Evolutionary conservation across 2,888 invertebrate genomes (phyloP), one percentile per base, ranked within the genome.

Genomic region (Drosophila ustulata): DNA sequence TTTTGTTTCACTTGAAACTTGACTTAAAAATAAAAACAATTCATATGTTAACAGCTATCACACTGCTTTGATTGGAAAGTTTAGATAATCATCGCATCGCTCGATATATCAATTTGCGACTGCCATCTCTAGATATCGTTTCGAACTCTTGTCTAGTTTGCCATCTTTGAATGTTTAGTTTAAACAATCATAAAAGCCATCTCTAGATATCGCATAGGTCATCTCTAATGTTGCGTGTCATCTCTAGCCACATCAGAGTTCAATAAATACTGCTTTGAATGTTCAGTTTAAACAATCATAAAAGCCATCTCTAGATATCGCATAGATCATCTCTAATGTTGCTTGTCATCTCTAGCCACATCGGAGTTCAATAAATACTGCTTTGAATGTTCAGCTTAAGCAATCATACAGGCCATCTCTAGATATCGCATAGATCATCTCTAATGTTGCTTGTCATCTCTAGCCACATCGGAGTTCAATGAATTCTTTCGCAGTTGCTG

Each of bases 311-410:
- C 32, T 32, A 9, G 32, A 32, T 32, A 9, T 32, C 6, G 6
- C 3, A 32, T 13, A 6, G 39, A 11, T 52, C 51, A 52, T 45
- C n/a, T 32, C 32, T 32, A 45, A 5, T 9, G 7, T 32, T 4
- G 18, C n/a, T 18, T 41, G 9, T 7, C 57, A 59, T 30, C 57
- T 25, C 49, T 57, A n/a, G 23, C n/a, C 2, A 30, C 11, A 6
- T 32, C 39, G 47, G 13, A 61, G 51, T 65, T 70, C 53, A 65
- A 70, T 74, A 50, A 62, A 45, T 56, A 55, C 58, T 51, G 18
- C 18, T 18, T 18, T 18, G 1, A 18, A 18, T 18, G 18, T 18
- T 18, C 2, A 18, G 18, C 2, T 18, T 18, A 18, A 28, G 0
- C 4, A 28, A 28, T 28, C 4, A 28, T 1, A 28, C 28, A 28